Base-by-base conservation (phyloP, 1,140 invertebrate species). In the Physella acuta region DNA sequence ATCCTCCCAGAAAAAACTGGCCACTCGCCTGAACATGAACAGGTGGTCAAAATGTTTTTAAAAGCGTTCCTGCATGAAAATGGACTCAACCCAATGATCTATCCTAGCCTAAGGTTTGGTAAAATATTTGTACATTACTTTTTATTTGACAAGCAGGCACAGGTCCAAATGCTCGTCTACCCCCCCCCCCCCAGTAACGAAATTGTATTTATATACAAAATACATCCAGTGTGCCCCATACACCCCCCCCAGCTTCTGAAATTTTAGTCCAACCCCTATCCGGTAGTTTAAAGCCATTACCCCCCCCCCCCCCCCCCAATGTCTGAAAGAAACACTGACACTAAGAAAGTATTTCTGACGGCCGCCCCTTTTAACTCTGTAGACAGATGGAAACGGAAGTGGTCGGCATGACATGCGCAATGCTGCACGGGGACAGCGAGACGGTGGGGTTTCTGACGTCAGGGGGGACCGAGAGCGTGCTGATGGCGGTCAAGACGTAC, bases 381-480 rank as follows among this genome's bases (percentile, higher is more conserved):
- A 83, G 81, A 66, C 74, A 73, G 56, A 82, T 83, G 79, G 97
- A 99, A 87, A 93, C 95, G 0, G 97, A 99, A 87, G 89, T 99
- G 37, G 91, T 99, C 1, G 88, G 91, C 75, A 98, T 98, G 88
- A 88, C 91, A 8, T 89, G 90, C 63, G 88, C 89, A 65, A 86
- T 99, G 52, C 98, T 97, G 82, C 88, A 97, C 81, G 97, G 96
- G 0, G 90, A 91, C 76, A 83, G 88, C 0, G 86, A 92, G 1
- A 86, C 90, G 72, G 95, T 94, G 85, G 97, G 97, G 62, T 94
- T 93, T 64, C 92, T 98, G 85, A 97, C 96, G n/a, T 92, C 92
- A 70, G 96, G 97, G 66, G 97, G 97, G 5, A 99, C 97, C 0
- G 97, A 99, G 75, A 98, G 95, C 31, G 97, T 99, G 75, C 85